These are phyloP conservation scores for Neolamprologus tretocephalus DNA, from an alignment of 2,113 vertebrate species.

Conservation along the genomic window DNA sequence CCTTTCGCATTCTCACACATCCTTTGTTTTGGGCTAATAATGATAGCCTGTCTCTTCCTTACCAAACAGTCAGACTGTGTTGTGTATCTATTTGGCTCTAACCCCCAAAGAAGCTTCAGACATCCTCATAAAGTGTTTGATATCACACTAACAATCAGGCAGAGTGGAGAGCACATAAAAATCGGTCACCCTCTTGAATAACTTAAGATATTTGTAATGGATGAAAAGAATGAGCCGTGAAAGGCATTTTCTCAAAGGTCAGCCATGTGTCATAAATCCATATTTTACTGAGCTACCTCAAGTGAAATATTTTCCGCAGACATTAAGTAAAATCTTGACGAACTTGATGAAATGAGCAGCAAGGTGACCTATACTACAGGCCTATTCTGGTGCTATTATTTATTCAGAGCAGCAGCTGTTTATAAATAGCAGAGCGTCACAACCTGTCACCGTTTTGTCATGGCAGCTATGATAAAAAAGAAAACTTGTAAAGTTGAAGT, in stretches of 20 bases:
- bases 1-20: background rate
- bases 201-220: background rate
- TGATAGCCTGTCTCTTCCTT: background rate
- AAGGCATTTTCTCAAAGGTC: slow-evolving; percentile 20
- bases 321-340: slow-evolving; percentile 7
- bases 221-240: background rate
- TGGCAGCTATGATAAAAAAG: background rate
- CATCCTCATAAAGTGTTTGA: background rate
- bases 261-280: slow-evolving; percentile 1
- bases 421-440: slow-evolving; percentile 22
- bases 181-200: background rate
- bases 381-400: background rate
- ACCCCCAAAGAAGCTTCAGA: background rate
- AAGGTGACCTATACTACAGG: slow-evolving; percentile 14
- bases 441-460: background rate
- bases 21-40: background rate
- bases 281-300: background rate
- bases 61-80: background rate
- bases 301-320: background rate
- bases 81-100: background rate
- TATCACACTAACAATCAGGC: background rate
- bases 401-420: slow-evolving; percentile 6
- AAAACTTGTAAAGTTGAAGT: background rate
- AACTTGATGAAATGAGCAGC: background rate
- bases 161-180: background rate